Percentiles rank a stretch among this genome's conserved stretches.
These are phyloP conservation scores for Lithobates pipiens DNA, from an alignment of 2,797 vertebrate species.

Conservation along the genomic window DNA sequence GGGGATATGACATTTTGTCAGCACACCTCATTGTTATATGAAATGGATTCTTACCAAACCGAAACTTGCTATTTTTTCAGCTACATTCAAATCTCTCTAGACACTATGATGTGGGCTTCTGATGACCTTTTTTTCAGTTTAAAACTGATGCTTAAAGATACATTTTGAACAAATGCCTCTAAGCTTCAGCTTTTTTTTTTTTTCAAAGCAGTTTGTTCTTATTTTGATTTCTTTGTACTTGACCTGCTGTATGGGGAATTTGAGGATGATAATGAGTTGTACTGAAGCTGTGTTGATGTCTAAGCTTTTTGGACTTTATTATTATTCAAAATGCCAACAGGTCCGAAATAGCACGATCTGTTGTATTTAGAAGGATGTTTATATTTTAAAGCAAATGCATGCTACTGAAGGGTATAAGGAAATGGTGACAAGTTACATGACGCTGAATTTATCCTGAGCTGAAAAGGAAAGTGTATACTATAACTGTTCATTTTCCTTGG, in stretches of 20 bases:
- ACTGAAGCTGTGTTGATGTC: slow-evolving; percentile 25
- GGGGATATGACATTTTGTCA: slow-evolving; percentile 46
- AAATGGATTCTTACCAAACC: slow-evolving; percentile 43
- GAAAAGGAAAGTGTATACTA: slow-evolving; percentile 12
- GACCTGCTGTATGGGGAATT: slow-evolving; percentile 11
- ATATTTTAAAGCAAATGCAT: slow-evolving; percentile 29
- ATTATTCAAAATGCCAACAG: background rate
- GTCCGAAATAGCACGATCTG: background rate
- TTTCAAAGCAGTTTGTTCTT: slow-evolving; percentile 40
- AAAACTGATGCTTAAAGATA: slow-evolving; percentile 45
- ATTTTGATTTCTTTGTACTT: slow-evolving; percentile 43
- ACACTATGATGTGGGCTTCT: slow-evolving; percentile 17
- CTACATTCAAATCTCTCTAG: slow-evolving; percentile 48
- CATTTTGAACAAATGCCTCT: slow-evolving; percentile 44
- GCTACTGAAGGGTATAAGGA: background rate
- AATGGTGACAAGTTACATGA: background rate
- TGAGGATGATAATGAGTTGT: slow-evolving; percentile 22
- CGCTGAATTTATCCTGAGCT: slow-evolving; percentile 11
- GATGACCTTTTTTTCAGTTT: slow-evolving; percentile 37
- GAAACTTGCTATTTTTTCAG: slow-evolving; percentile 45
- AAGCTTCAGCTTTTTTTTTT: slow-evolving; percentile 42
- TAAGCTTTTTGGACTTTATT: slow-evolving; percentile 18
- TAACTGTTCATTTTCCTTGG: slow-evolving; percentile 40
- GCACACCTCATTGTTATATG: slow-evolving; percentile 45
- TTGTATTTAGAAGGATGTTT: slow-evolving; percentile 1